Conservation (phyloP, 1,140 invertebrate genomes). For the Potamilus streckersoni region DNA sequence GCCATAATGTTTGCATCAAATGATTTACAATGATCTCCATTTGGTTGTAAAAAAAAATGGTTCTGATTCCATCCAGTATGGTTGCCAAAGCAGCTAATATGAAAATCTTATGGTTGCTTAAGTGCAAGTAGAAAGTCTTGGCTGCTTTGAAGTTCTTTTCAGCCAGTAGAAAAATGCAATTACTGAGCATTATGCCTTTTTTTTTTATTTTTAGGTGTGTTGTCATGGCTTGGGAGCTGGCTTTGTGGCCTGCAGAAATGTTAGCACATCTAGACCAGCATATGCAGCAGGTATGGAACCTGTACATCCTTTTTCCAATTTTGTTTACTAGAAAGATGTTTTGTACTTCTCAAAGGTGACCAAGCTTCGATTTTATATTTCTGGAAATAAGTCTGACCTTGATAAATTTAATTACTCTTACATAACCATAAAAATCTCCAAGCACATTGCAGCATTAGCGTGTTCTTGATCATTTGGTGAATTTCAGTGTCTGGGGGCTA, state of each 20-base stretch:
- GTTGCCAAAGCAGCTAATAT: no score
- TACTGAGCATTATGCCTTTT: background rate
- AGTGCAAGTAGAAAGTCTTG: background rate
- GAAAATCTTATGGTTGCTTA: background rate
- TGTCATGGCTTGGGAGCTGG: slow-evolving; percentile 62
- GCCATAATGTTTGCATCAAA: no score
- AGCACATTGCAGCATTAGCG: background rate
- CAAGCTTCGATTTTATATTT: background rate
- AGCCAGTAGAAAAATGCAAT: background rate
- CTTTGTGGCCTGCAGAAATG: slow-evolving; percentile 55
- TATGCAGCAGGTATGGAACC: slow-evolving; percentile 37
- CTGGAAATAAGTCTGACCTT: background rate
- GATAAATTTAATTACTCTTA: background rate
- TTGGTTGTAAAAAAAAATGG: no score
- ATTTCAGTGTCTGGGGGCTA: no score
- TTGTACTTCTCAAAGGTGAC: background rate
- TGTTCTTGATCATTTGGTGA: no score
- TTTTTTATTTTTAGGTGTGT: slow-evolving; percentile 50
- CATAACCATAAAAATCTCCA: background rate
- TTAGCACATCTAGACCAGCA: slow-evolving; percentile 42
- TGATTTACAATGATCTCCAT: no score
- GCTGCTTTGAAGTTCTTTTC: background rate
- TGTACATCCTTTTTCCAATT: background rate
- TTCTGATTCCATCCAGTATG: no score
- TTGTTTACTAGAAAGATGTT: background rate